Evolutionary conservation across 2,113 vertebrate species (phyloP), one percentile per base, ranked within the genome.

Genomic region (Dipodomys ordii): DNA sequence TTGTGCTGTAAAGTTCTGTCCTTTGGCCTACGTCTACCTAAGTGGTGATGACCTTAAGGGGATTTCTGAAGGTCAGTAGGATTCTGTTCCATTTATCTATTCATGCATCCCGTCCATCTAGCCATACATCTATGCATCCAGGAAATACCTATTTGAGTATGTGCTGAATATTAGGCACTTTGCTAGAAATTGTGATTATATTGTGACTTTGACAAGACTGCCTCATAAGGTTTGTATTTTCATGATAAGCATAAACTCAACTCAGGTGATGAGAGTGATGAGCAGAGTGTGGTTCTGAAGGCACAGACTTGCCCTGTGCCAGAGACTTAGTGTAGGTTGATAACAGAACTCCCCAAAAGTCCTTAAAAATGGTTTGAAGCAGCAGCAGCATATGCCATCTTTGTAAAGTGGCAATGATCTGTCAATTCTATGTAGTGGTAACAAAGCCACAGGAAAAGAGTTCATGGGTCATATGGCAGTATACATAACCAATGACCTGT

Each of bases 391-490:
- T 10, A 49, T 46, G 23, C 28, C 25, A 0, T 35, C 80, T 57
- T 69, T 49, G 7, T 65, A 3, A 32, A 83, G 67, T n/a, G 35
- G 3, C 53, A 80, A 23, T 6, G 25, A 92, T 53, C 28, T 16
- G 0, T 73, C 32, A 8, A 0, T 28, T 49, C 67, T 57, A 0
- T 28, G 1, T 2, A 10, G 44, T 9, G 64, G 22, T 4, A 19
- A 57, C 9, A 28, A 62, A 16, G 57, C 46, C 20, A 35, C 18
- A 44, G 32, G 35, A 32, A 62, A 44, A 65, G 12, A 22, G 62
- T 80, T 81, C 12, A 2, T 71, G 65, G 32, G 1, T 7, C 0
- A 0, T 2, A 10, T 28, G 57, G 13, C 3, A 0, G 3, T 1
- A 25, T 18, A 2, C 27, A 5, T n/a, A 73, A 53, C 57, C 0